A percentile compares a stretch with the other conserved stretches of the same genome.
Conservation (phyloP, 2,113 vertebrate genomes). For the Boulengeromyrus knoepffleri region DNA sequence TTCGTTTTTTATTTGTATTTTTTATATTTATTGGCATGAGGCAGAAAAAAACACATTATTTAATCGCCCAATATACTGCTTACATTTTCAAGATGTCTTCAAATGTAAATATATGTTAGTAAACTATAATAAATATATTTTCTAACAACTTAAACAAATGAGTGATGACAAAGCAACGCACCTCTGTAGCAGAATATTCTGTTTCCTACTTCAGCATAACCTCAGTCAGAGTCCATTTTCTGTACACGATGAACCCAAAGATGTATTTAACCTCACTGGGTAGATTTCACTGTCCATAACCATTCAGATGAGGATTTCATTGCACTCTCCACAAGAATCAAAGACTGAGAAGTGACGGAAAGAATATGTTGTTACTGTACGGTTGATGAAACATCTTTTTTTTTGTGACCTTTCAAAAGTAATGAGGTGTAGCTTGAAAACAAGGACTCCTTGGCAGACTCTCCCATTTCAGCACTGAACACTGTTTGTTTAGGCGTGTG, state of each 20-base stretch:
- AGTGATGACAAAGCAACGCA: neutral
- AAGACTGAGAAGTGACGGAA: neutral
- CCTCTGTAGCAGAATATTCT: neutral
- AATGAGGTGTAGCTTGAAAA: neutral
- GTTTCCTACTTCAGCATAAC: neutral
- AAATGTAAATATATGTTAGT: neutral
- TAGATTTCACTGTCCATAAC: neutral
- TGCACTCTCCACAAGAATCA: neutral
- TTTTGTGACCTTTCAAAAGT: neutral
- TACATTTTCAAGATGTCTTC: neutral
- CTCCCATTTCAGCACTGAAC: neutral
- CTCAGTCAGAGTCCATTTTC: neutral
- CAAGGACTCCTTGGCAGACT: neutral
- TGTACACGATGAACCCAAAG: neutral
- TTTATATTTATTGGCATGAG: neutral
- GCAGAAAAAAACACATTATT: neutral
- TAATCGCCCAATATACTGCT: neutral
- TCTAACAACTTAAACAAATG: neutral
- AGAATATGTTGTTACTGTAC: neutral
- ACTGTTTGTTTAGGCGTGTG: neutral
- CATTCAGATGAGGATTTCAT: neutral
- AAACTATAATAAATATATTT: neutral
- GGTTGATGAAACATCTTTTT: neutral
- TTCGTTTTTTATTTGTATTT: neutral
- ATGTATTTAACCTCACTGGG: neutral